Base-by-base conservation (phyloP, 2,797 vertebrate species). In the Synaphobranchus kaupii region DNA sequence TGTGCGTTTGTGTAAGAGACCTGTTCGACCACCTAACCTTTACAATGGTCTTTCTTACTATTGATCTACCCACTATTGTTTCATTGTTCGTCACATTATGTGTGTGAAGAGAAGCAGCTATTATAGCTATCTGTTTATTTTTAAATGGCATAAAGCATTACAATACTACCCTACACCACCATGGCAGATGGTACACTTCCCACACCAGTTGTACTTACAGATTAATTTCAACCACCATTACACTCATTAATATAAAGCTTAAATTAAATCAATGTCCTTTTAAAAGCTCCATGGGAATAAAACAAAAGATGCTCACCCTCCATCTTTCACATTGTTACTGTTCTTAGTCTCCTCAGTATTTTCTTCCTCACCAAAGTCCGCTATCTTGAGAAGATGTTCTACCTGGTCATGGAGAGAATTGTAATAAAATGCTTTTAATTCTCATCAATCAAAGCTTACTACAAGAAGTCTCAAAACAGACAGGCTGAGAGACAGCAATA, bases 291-390 rank as follows among this genome's bases (percentile, higher is more conserved):
- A 71, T 71, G n/a, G 31, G 31, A 60, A 60, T 44, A 83, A 82
- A 15, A 86, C 17, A 52, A 86, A 31, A 44, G 47, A 83, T 28
- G 48, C 88, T 85, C 60, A 90, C 89, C 83, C 78, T 50, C 52
- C 81, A 66, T 71, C 85, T 22, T 84, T 84, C 56, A 60, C 3
- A 73, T 25, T 44, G 34, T 5, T 63, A 17, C 17, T 86, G 52
- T 31, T 84, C 83, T 15, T 85, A 47, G 28, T 80, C 85, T 9
- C 39, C 68, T 4, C 80, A 5, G 83, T 60, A 17, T 89, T 87
- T 84, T 90, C 87, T 50, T 60, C 48, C 60, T 91, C 90, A n/a
- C 93, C 93, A 83, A 91, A 92, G 87, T 93, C 92, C 39, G 91
- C 92, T 2, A 85, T 48, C 87, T 90, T 84, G 12, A 94, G 90